Evolutionary conservation across 1,140 invertebrate genomes (phyloP), one percentile per base, ranked within the genome.

Genomic region (Drusus annulatus): DNA sequence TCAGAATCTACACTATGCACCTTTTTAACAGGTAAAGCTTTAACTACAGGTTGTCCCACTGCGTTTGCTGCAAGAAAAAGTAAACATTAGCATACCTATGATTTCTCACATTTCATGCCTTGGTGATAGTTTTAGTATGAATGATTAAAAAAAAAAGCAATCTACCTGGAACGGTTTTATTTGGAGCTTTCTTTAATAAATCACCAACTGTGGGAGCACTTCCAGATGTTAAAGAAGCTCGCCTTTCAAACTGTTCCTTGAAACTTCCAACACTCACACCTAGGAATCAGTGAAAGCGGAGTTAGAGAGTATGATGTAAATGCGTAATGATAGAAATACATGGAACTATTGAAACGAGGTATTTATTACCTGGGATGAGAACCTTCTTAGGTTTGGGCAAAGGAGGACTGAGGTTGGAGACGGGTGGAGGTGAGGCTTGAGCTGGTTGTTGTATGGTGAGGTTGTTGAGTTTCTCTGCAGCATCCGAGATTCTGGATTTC

Each of bases 211-310:
- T 19, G 13, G 80, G 80, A 54, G 78, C 76, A 79, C 68, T 79
- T 28, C 80, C 80, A 19, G 84, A 91, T 0, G 91, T 94, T 50
- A 93, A 90, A 83, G 92, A 95, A 28, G 92, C 94, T 88, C 94
- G 93, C 31, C 94, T 89, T 84, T 96, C 95, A 86, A 96, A 96
- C 83, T 95, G 95, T 83, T 94, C 93, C 84, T 96, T 96, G 74
- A 94, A 95, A 85, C 94, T 95, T 76, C 94, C 94, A 2, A 96
- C 95, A 85, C 94, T 95, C 15, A 95, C 94, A 28, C 93, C 88
- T 89, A 25, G 2, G 77, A n/a, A 74, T 45, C 36, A 45, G 36
- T 45, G 36, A 45, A 45, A 45, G 36, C 36, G 13, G 36, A 45
- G 36, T 45, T 45, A 45, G 31, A 36, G 31, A 45, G 36, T 45